These are phyloP conservation scores for Parazoanthus swiftii DNA, from an alignment of 92 coral and sea anemone species.

Conservation along the genomic window DNA sequence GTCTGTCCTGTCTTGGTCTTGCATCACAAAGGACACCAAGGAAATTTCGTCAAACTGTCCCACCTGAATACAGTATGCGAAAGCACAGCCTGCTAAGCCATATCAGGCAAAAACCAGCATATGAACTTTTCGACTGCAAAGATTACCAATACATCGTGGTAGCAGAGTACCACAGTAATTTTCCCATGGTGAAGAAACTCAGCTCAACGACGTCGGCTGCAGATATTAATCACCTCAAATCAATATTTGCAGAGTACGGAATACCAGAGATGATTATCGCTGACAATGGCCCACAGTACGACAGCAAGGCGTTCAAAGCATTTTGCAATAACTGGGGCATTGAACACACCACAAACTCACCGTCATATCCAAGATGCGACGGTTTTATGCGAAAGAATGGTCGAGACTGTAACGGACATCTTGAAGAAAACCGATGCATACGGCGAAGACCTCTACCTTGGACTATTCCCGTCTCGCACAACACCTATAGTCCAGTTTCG, in stretches of 20 bases:
- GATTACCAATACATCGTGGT: conserved; percentile 41
- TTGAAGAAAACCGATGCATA: conserved; percentile 44
- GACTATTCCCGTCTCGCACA: conserved; percentile 46
- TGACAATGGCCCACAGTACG: conserved; percentile 57
- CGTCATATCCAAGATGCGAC: conserved; percentile 41
- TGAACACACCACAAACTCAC: conserved; percentile 51
- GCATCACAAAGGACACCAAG: conserved; percentile 14
- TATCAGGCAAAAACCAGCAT: conserved; percentile 49
- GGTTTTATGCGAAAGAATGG: conserved; percentile 47
- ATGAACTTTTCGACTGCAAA: conserved; percentile 49
- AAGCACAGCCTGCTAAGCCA: conserved; percentile 50
- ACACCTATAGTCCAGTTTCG: conserved; percentile 38
- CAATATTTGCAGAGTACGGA: conserved; percentile 28
- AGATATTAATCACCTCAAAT: conserved; percentile 43
- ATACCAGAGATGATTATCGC: conserved; percentile 46
- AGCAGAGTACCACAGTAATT: conserved; percentile 51
- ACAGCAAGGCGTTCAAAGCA: conserved; percentile 37
- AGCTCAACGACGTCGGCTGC: conserved; percentile 44
- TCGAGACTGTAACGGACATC: conserved; percentile 43
- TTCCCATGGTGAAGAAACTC: conserved; percentile 44
- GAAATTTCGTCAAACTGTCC: conserved; percentile 38
- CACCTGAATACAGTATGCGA: conserved; percentile 47
- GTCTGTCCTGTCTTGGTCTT: conserved; percentile 34
- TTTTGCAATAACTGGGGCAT: conserved; percentile 49
- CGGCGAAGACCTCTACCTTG: conserved; percentile 60